Conservation (phyloP, 2,113 vertebrate species). For the Jaculus jaculus region DNA sequence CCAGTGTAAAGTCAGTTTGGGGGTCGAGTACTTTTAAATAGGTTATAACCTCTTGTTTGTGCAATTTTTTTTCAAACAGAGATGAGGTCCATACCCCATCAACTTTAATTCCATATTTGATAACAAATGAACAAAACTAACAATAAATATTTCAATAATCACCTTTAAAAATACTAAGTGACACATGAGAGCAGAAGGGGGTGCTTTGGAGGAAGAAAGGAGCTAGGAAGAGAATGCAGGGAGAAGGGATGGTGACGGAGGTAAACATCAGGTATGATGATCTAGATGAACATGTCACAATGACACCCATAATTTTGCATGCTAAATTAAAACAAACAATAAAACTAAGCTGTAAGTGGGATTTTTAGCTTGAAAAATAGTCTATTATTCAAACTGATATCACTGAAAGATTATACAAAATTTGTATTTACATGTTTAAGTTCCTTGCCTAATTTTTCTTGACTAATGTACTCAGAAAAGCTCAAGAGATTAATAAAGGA, state of each 20-base stretch:
- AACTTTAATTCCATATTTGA: constrained; percentile 38
- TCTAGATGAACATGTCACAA: background rate
- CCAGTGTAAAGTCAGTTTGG: background rate
- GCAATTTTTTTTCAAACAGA: background rate
- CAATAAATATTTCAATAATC: constrained; percentile 51
- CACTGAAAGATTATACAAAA: constrained; percentile 11
- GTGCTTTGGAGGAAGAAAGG: background rate
- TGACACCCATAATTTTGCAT: background rate
- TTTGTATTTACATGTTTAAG: constrained; percentile 18
- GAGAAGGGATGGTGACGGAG: background rate
- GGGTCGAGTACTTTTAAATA: background rate
- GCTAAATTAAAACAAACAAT: background rate
- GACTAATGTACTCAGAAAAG: background rate
- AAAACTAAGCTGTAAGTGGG: background rate
- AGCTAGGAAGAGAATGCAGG: background rate
- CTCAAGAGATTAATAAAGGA: background rate
- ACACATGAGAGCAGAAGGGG: background rate
- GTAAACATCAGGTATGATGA: background rate
- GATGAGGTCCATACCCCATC: background rate
- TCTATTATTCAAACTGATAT: background rate
- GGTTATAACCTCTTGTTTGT: background rate
- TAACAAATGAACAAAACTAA: constrained; percentile 55
- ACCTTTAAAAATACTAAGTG: constrained; percentile 53
- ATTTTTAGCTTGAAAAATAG: background rate
- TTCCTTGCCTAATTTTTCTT: background rate